These are phyloP conservation scores for Apodemus speciosus DNA, from an alignment of 2,113 vertebrate species.

Conservation along the genomic window DNA sequence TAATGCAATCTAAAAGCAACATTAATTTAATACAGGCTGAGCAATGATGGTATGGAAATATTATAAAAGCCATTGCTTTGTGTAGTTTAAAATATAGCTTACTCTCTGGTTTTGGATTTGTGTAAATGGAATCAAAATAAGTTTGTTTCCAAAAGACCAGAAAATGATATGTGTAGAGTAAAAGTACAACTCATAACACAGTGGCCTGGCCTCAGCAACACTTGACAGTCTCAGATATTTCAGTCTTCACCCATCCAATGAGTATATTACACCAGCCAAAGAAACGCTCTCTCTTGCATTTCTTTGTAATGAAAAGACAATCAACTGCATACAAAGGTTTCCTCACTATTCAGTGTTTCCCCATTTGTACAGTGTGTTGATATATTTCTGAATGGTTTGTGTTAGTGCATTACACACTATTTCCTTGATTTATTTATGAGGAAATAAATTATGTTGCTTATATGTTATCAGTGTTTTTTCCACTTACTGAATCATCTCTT, in stretches of 20 bases:
- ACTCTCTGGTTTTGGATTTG: not conserved
- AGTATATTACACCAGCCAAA: not conserved
- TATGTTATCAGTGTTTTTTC: not conserved
- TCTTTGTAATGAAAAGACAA: not conserved
- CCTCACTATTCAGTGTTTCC: not conserved
- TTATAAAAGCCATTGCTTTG: not conserved
- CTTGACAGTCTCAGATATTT: not conserved
- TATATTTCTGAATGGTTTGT: not conserved
- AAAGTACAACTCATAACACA: not conserved
- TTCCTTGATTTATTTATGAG: no score
- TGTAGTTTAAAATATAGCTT: not conserved
- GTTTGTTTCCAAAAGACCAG: not conserved
- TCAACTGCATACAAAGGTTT: not conserved
- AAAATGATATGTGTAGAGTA: not conserved
- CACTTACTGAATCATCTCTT: not conserved
- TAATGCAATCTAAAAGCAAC: not conserved
- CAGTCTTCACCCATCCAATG: not conserved
- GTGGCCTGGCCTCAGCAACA: not conserved
- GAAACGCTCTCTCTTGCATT: not conserved
- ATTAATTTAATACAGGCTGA: not conserved
- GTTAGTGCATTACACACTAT: not conserved
- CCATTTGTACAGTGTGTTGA: not conserved
- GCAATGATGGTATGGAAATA: not conserved
- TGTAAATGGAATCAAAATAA: not conserved
- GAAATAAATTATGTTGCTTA: not conserved